Evolutionary conservation across 2,113 vertebrate species (phyloP), one percentile per base, ranked within the genome.

Genomic region (Menura novaehollandiae): DNA sequence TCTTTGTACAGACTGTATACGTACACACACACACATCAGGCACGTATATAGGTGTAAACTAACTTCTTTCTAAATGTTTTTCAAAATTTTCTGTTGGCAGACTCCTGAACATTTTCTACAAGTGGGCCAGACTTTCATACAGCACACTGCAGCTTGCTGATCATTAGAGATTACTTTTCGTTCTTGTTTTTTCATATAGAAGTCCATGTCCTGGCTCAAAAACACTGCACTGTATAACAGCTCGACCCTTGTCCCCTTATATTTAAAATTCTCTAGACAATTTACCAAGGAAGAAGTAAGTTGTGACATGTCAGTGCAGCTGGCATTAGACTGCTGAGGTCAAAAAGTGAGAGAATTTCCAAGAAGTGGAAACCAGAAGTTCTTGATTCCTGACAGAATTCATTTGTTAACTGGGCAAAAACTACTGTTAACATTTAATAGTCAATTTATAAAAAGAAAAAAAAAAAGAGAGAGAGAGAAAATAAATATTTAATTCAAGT

Each of bases 381-480:
- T 77, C n/a, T 63, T 75, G 19, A 64, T 49, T 77, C 35, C 63
- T 52, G 35, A 44, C 9, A 73, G 17, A 83, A 73, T 85, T 47
- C 2, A n/a, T 87, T 80, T 88, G 7, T 60, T 68, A 55, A 55
- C 5, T 51, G 39, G 11, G 11, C 49, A 71, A 76, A 74, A 60
- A 3, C 0, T 0, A 5, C 19, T 74, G 51, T 71, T 73, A 51
- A 20, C 12, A 71, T 71, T 79, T 88, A 78, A 37, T 2, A 20
- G 18, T 5, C 23, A 52, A 47, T 68, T 22, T 66, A 32, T 32
- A 24, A 83, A 46, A 35, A 5, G 20, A 53, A 15, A 39, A 43
- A 32, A 51, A 37, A 10, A 13, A 56, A 33, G 5, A 22, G 12
- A 53, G 3, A 0, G 1, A 22, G 2, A 64, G 4, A 83, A 33